These are phyloP conservation scores for Cyphomyrmex costatus DNA, from an alignment of 1,140 invertebrate species.

Conservation along the genomic window DNA sequence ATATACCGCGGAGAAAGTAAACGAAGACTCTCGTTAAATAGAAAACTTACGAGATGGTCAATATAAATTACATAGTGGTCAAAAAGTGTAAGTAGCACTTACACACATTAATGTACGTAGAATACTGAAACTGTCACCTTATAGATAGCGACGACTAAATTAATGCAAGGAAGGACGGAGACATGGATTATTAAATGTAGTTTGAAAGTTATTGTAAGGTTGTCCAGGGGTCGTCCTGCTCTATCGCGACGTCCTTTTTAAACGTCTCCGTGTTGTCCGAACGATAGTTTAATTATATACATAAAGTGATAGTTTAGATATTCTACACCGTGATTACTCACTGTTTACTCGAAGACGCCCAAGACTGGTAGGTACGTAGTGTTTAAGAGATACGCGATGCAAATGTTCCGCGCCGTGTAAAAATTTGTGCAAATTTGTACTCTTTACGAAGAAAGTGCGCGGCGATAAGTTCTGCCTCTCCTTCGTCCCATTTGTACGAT, in stretches of 20 bases:
- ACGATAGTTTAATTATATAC: constrained; percentile 30
- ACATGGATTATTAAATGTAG: neutral
- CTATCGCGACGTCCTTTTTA: neutral
- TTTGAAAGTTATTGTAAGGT: constrained; percentile 27
- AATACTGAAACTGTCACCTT: constrained; percentile 55
- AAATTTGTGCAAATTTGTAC: constrained; percentile 67
- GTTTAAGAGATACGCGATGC: constrained; percentile 22
- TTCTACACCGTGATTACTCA: constrained; percentile 44
- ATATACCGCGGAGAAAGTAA: neutral
- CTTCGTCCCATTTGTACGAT: neutral
- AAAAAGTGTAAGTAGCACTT: constrained; percentile 28
- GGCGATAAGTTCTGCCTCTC: constrained; percentile 23
- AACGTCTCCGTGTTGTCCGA: neutral
- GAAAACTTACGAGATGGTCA: constrained; percentile 35
- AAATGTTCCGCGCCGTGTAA: constrained; percentile 32
- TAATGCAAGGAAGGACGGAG: neutral
- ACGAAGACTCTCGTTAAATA: constrained; percentile 13
- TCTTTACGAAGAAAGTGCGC: constrained; percentile 30
- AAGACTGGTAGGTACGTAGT: constrained; percentile 38
- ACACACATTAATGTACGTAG: constrained; percentile 15
- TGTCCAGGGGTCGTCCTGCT: neutral
- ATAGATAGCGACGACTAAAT: constrained; percentile 34
- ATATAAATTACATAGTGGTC: constrained; percentile 34
- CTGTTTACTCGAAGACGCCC: constrained; percentile 42
- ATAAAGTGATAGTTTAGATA: constrained; percentile 60